Evolutionary conservation across 2,888 invertebrate species (phyloP).

Genomic region (Mesorhabditis belari): DNA sequence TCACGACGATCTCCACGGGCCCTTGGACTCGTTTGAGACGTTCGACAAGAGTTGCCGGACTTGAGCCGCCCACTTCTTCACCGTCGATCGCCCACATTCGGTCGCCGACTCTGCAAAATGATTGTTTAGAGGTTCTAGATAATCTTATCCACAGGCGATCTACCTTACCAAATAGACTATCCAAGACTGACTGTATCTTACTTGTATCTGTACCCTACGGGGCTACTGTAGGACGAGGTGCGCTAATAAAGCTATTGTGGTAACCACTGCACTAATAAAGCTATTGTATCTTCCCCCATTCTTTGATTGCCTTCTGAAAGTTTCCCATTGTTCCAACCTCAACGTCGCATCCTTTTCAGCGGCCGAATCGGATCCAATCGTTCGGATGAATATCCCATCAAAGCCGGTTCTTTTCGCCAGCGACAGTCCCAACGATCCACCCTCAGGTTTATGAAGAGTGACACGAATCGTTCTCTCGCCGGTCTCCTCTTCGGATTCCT

Average conservation of each 20-base stretch:
- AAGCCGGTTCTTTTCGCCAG: conserved; percentile 44
- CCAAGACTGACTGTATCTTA: too few species aligned
- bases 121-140: conserved; percentile 19
- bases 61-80: conserved; percentile 35
- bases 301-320: too few species aligned
- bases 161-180: too few species aligned
- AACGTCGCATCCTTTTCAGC: conserved; percentile 40
- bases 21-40: conserved; percentile 43
- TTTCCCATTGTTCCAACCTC: too few species aligned
- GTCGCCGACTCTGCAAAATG: conserved; percentile 21
- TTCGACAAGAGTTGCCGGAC: conserved; percentile 42
- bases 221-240: too few species aligned
- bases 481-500: conserved; percentile 8
- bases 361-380: conserved; percentile 42
- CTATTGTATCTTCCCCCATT: too few species aligned
- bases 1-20: conserved; percentile 35
- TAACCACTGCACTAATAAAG: too few species aligned
- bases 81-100: conserved; percentile 38
- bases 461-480: conserved; percentile 14
- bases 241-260: too few species aligned
- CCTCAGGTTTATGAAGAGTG: conserved; percentile 24
- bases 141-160: too few species aligned
- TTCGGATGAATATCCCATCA: conserved; percentile 49
- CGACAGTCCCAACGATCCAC: conserved; percentile 34
- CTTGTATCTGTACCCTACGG: too few species aligned